Conservation (phyloP, 2,113 vertebrate species). For the Anguilla japonica region DNA sequence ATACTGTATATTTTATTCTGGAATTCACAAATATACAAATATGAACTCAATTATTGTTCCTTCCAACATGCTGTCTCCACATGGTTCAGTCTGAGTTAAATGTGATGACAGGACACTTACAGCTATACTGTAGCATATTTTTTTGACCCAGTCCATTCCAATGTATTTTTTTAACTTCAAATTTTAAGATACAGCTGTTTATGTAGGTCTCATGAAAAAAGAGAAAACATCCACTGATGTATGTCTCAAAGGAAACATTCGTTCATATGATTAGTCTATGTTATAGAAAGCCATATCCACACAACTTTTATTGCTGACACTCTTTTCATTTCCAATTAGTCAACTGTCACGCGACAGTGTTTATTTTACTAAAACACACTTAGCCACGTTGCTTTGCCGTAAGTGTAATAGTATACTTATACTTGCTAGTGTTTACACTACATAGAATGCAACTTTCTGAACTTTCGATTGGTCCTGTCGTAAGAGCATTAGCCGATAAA, state of each 20-base stretch:
- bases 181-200: conserved; percentile 4
- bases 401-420: background rate
- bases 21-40: conserved; percentile 33
- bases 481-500: background rate
- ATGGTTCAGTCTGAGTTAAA: background rate
- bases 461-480: background rate
- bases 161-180: background rate
- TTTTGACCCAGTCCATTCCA: background rate
- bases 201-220: conserved; percentile 2
- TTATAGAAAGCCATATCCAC: background rate
- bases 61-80: conserved; percentile 21
- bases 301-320: background rate
- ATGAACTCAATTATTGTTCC: conserved; percentile 12
- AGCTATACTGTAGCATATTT: background rate
- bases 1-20: conserved; percentile 34
- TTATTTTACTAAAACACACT: background rate
- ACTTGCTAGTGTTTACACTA: background rate
- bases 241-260: conserved; percentile 2
- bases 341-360: background rate
- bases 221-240: background rate
- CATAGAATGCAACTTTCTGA: background rate
- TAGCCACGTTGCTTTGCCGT: background rate
- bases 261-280: background rate
- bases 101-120: background rate
- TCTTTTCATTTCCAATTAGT: background rate